Percentiles rank a stretch among this genome's conserved stretches.
These are phyloP conservation scores for Acyrthosiphon pisum DNA, from an alignment of 1,140 invertebrate species.

Conservation along the genomic window DNA sequence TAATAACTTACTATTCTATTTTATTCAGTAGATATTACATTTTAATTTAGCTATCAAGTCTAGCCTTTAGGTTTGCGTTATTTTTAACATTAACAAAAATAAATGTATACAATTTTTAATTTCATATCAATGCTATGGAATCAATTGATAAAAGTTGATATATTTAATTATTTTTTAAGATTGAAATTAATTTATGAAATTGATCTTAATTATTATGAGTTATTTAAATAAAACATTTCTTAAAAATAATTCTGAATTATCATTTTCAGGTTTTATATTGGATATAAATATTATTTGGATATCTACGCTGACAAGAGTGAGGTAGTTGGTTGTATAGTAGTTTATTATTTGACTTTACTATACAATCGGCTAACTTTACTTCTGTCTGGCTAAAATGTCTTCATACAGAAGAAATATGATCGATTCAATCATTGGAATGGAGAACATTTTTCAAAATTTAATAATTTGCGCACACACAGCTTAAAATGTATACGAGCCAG, in stretches of 20 bases:
- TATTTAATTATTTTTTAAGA: not conserved
- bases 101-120: not conserved
- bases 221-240: not conserved
- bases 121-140: not conserved
- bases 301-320: constrained; percentile 35
- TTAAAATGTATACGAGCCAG: not conserved
- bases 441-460: not conserved
- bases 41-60: not conserved
- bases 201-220: not conserved
- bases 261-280: constrained; percentile 1
- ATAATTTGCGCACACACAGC: not conserved
- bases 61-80: not conserved
- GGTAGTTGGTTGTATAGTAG: constrained; percentile 57
- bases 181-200: not conserved
- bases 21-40: not conserved
- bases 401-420: not conserved
- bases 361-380: constrained; percentile 57
- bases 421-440: not conserved
- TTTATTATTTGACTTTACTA: constrained; percentile 28
- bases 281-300: not conserved
- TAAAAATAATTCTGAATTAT: not conserved
- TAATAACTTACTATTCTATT: not conserved
- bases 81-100: no score
- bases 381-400: constrained; percentile 35
- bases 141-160: not conserved